phyloP scores from a whole-genome alignment of 2,113 vertebrate species.

The Bagarius yarrelli region DNA sequence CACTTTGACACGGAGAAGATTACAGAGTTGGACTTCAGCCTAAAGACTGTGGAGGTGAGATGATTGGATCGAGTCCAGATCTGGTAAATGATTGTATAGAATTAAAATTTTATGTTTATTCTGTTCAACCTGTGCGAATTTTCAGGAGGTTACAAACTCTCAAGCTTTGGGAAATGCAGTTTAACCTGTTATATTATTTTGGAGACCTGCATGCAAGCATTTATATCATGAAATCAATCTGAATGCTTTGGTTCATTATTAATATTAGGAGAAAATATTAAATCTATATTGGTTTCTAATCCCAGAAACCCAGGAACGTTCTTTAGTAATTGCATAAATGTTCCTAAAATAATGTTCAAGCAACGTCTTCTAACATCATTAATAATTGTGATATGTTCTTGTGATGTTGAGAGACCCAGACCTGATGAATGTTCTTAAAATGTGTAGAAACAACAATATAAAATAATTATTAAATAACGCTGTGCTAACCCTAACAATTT shows the following conservation, averaged over 20 bases:
- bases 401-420: too few species aligned
- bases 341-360: too few species aligned
- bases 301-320: too few species aligned
- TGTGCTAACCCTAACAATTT: too few species aligned
- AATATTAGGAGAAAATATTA: background rate
- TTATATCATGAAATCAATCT: background rate
- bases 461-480: too few species aligned
- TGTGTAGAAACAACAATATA: too few species aligned
- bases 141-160: background rate
- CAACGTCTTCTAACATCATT: too few species aligned
- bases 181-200: background rate
- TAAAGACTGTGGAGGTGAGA: slow-evolving; percentile 38
- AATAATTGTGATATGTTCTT: too few species aligned
- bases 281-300: too few species aligned
- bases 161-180: background rate
- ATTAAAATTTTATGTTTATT: background rate
- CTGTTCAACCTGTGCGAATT: background rate
- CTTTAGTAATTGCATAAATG: too few species aligned
- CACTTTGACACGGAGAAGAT: slow-evolving; percentile 13
- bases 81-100: background rate
- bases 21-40: slow-evolving; percentile 19
- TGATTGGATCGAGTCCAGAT: background rate
- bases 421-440: too few species aligned
- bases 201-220: background rate
- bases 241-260: background rate